These are phyloP conservation scores for Brenthis daphne DNA, from an alignment of 2,888 invertebrate species.

Conservation along the genomic window DNA sequence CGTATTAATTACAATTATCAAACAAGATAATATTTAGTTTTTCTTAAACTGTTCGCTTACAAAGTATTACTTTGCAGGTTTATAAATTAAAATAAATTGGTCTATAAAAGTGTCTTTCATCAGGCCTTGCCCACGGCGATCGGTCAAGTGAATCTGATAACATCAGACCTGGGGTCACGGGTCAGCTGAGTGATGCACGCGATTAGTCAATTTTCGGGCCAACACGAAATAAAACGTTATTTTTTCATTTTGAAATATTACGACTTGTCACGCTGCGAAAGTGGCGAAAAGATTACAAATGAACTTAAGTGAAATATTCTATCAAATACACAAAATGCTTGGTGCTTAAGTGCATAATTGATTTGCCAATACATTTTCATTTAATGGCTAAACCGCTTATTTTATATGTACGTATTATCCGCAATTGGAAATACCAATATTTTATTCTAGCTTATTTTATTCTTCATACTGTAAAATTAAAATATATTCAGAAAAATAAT, in stretches of 20 bases:
- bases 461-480: too few species aligned
- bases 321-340: conserved; percentile 3
- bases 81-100: conserved; percentile 33
- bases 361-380: too few species aligned
- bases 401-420: too few species aligned
- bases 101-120: conserved; percentile 45
- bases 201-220: conserved; percentile 45
- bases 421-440: too few species aligned
- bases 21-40: too few species aligned
- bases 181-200: conserved; percentile 45
- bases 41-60: not conserved
- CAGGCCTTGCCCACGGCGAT: conserved; percentile 38
- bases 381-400: too few species aligned
- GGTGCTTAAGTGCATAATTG: not conserved
- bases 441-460: too few species aligned
- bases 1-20: too few species aligned
- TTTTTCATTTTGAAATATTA: conserved; percentile 41
- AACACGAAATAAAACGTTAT: conserved; percentile 39
- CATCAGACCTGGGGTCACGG: conserved; percentile 39
- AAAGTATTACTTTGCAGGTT: conserved; percentile 17
- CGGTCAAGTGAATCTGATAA: conserved; percentile 45
- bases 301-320: conserved; percentile 8
- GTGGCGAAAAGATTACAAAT: conserved; percentile 41
- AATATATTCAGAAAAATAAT: too few species aligned
- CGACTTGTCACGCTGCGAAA: conserved; percentile 38